Evolutionary conservation across 2,888 invertebrate species (phyloP), one percentile per base, ranked within the genome.

Genomic region (Ommatoiulus sabulosus): DNA sequence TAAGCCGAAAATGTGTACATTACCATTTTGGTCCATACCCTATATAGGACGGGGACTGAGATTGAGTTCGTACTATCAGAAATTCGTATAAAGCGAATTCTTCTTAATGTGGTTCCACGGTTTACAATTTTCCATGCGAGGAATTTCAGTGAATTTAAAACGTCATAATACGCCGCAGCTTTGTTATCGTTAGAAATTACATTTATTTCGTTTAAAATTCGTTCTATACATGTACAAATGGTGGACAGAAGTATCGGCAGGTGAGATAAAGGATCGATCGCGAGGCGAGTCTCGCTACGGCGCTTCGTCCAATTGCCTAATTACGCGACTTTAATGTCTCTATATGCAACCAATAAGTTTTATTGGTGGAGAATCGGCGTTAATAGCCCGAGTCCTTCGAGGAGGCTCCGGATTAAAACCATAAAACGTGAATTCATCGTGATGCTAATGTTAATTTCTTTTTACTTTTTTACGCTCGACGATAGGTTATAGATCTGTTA

Each of bases 391-490:
- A 80, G 12, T 4, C 35, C 12, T 80, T 15, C 80, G 15, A 80
- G 80, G 15, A 24, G 35, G 80, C 80, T 80, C 35, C 35, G 24
- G 80, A 80, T 80, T 80, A 35, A 43, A 80, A 35, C 35, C 80
- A 80, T 80, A 80, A 80, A 80, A 80, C 35, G 15, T 12, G 80
- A 80, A 80, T 35, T 80, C 80, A 80, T 80, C 80, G 80, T 80
- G 80, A 80, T 80, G 35, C 80, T 35, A 80, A 80, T 80, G 80
- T 80, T 80, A 80, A 80, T 80, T 80, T 80, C 35, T 35, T 80
- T 43, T 80, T 35, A 0, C 2, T 52, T 80, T 80, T 80, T 43
- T 80, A 43, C 35, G 12, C 80, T 80, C 24, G n/a, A 8, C 80
- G 35, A 80, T 80, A 35, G 80, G 80, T 80, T 80, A 12, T 24